Evolutionary conservation across 2,113 vertebrate genomes (phyloP), one percentile per base, ranked within the genome.

Genomic region (Eonycteris spelaea): DNA sequence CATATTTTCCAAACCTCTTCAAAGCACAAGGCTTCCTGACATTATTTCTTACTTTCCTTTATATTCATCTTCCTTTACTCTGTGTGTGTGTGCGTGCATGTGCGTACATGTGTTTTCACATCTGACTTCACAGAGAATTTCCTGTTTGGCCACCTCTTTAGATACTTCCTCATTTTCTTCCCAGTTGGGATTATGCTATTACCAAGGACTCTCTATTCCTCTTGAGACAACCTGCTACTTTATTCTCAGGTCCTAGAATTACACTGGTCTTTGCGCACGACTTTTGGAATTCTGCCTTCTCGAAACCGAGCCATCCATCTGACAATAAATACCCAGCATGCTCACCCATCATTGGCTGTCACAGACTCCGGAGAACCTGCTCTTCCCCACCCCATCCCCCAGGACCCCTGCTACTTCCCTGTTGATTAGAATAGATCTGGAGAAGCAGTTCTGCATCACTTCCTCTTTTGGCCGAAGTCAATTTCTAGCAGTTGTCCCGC

Each of bases 141-240:
- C 94, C 91, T 96, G 80, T 86, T 87, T 74, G 86, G 95, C 38
- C 68, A 51, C 73, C 48, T 96, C 91, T 91, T 68, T 12, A 40
- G 53, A n/a, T 16, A 94, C 91, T 97, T 97, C 94, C 82, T 13
- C 73, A 91, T 96, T 94, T 94, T 90, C 79, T 91, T 73, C 82
- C 61, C 33, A 11, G 88, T 21, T 21, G 70, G 93, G 86, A 86
- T 67, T n/a, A 4, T 19, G 24, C 82, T 63, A 5, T n/a, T 38
- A 63, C 15, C 38, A 33, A 61, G 43, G 24, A 28, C 38, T 40
- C 26, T 3, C 26, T n/a, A 0, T 19, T 84, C 43, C 19, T 63
- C 15, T 90, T 24, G 21, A 63, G 15, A 1, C 18, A 18, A 38
- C 35, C 68, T 61, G 28, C 0, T 28, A 14, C 15, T 55, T 51